A percentile compares a stretch with the other conserved stretches of the same genome.
phyloP scores from a whole-genome alignment of 2,797 vertebrate species.

The Centropyge bicolor region DNA sequence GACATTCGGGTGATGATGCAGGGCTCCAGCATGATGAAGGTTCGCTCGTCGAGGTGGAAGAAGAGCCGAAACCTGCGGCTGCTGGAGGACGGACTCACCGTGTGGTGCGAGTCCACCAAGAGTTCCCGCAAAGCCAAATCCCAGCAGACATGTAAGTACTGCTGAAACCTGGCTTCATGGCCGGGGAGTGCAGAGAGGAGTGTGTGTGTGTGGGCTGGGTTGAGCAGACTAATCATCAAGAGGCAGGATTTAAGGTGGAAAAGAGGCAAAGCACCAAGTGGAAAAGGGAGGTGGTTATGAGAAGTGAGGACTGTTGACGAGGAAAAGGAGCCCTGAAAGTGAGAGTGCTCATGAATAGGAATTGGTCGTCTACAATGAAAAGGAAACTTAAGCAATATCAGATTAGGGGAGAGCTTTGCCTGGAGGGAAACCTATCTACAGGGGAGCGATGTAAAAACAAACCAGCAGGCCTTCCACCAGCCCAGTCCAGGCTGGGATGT shows the following conservation, averaged over 20 bases:
- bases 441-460: conserved; percentile 5
- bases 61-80: conserved; percentile 89
- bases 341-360: conserved; percentile 20
- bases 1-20: conserved; percentile 91
- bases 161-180: neutral
- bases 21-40: conserved; percentile 91
- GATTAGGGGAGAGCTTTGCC: conserved; percentile 36
- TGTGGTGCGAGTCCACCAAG: conserved; percentile 92
- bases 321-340: conserved; percentile 20
- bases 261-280: conserved; percentile 12
- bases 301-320: neutral
- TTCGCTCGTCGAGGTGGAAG: conserved; percentile 89
- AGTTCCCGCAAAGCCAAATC: conserved; percentile 84
- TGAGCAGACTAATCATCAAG: neutral
- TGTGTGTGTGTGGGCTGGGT: neutral
- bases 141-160: conserved; percentile 90
- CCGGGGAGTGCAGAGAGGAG: neutral
- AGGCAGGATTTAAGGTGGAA: conserved; percentile 20
- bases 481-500: conserved; percentile 9
- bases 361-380: conserved; percentile 10
- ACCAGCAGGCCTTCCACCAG: conserved; percentile 11
- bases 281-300: neutral
- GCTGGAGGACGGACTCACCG: conserved; percentile 92
- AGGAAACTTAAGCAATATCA: conserved; percentile 47
- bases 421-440: conserved; percentile 24